A percentile compares a stretch with the other conserved stretches of the same genome.
phyloP scores from a whole-genome alignment of 2,797 vertebrate genomes.

The Saxicola maurus region DNA sequence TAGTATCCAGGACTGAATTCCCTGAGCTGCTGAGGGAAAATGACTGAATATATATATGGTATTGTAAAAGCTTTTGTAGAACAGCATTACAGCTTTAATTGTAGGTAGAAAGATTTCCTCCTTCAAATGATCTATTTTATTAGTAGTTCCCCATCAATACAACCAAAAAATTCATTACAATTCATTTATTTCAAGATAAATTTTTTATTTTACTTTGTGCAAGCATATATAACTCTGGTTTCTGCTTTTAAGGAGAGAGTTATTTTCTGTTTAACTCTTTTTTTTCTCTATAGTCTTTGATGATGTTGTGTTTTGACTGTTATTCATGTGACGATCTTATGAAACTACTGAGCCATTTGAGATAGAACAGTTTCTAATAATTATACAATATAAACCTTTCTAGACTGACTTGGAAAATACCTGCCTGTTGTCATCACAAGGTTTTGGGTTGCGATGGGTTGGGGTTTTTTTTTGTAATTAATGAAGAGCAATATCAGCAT shows the following conservation, averaged over 20 bases:
- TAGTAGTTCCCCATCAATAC: not conserved
- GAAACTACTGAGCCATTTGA: not conserved
- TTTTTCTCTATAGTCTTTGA: not conserved
- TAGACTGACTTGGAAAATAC: not conserved
- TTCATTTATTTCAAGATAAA: not conserved
- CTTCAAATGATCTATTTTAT: not conserved
- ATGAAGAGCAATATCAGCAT: not conserved
- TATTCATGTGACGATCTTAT: not conserved
- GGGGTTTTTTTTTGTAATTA: not conserved
- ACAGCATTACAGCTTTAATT: not conserved
- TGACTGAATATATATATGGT: not conserved
- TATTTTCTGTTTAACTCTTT: not conserved
- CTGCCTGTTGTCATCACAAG: not conserved
- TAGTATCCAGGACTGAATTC: not conserved
- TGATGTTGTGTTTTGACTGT: not conserved
- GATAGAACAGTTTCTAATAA: not conserved
- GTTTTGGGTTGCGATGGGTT: rapidly evolving
- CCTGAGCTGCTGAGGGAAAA: not conserved
- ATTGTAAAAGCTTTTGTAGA: not conserved
- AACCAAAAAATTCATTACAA: not conserved
- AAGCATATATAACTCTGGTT: not conserved
- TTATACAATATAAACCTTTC: not conserved
- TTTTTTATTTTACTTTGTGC: not conserved
- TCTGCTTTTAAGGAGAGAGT: not conserved
- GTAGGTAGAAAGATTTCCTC: not conserved